A percentile compares a stretch with the other conserved stretches of the same genome.
phyloP scores from a whole-genome alignment of 2,888 invertebrate genomes.

The Watsonalla cultraria region DNA sequence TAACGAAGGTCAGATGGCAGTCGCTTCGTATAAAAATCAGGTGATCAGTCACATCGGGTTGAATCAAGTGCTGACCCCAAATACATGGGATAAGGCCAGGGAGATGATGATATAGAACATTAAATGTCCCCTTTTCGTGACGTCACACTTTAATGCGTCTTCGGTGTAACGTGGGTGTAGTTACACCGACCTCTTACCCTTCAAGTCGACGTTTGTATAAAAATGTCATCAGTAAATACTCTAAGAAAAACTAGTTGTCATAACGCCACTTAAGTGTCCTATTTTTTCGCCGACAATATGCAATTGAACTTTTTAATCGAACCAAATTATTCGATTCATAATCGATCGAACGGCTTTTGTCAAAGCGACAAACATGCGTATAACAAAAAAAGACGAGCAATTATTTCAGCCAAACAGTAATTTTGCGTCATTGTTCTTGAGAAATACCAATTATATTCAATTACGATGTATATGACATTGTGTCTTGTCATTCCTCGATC shows the following conservation, averaged over 20 bases:
- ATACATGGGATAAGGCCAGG: too few species aligned
- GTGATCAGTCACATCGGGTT: too few species aligned
- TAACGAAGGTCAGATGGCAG: too few species aligned
- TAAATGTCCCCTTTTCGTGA: too few species aligned
- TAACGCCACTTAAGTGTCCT: not conserved
- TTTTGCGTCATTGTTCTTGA: slow-evolving; percentile 75
- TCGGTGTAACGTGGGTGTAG: too few species aligned
- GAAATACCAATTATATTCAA: slow-evolving; percentile 78
- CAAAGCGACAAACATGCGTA: slow-evolving; percentile 48
- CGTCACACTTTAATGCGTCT: too few species aligned
- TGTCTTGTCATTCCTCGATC: slow-evolving; percentile 64
- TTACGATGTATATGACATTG: slow-evolving; percentile 75
- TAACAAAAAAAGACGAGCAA: slow-evolving; percentile 60
- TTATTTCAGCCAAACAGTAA: slow-evolving; percentile 74
- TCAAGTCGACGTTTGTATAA: too few species aligned
- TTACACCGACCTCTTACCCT: too few species aligned
- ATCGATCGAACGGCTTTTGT: slow-evolving; percentile 49
- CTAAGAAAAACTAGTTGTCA: not conserved
- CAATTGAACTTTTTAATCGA: slow-evolving; percentile 4
- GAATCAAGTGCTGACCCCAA: too few species aligned
- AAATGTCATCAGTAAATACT: not conserved
- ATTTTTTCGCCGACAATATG: not conserved
- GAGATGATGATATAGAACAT: too few species aligned
- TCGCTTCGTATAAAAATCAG: too few species aligned
- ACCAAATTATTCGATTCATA: slow-evolving; percentile 37